Evolutionary conservation across 2,113 vertebrate genomes (phyloP).

Genomic region (Anhinga rufa): DNA sequence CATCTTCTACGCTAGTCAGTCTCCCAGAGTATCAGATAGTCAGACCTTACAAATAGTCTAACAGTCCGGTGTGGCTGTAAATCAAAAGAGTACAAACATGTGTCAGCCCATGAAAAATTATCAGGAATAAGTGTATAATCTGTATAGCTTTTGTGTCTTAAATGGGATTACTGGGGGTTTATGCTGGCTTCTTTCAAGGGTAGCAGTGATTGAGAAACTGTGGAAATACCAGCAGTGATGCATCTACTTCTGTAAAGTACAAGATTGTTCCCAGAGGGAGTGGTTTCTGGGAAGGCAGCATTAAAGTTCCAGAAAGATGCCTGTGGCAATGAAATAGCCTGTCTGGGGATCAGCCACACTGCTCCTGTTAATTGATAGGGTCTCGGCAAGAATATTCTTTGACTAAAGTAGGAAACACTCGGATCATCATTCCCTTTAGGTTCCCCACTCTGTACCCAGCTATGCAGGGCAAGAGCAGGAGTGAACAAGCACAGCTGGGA

Average conservation of each 20-base stretch:
- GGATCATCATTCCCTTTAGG: not conserved
- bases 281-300: constrained; percentile 3
- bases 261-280: not conserved
- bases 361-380: not conserved
- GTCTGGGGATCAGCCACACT: not conserved
- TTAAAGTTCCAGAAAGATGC: not conserved
- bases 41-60: not conserved
- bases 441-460: not conserved
- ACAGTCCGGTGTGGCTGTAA: not conserved
- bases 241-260: not conserved
- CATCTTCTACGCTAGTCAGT: not conserved
- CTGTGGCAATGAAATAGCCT: not conserved
- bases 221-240: not conserved
- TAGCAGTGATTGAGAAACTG: not conserved
- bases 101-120: not conserved
- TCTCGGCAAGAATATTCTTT: not conserved
- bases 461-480: not conserved
- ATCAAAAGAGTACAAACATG: not conserved
- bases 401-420: not conserved
- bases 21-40: not conserved
- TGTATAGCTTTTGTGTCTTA: not conserved
- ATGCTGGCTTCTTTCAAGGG: not conserved
- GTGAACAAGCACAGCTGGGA: not conserved
- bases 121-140: not conserved
- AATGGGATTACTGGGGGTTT: not conserved